A percentile compares a stretch with the other conserved stretches of the same genome.
phyloP scores from a whole-genome alignment of 2,888 invertebrate genomes.

The Eulithis prunata region DNA sequence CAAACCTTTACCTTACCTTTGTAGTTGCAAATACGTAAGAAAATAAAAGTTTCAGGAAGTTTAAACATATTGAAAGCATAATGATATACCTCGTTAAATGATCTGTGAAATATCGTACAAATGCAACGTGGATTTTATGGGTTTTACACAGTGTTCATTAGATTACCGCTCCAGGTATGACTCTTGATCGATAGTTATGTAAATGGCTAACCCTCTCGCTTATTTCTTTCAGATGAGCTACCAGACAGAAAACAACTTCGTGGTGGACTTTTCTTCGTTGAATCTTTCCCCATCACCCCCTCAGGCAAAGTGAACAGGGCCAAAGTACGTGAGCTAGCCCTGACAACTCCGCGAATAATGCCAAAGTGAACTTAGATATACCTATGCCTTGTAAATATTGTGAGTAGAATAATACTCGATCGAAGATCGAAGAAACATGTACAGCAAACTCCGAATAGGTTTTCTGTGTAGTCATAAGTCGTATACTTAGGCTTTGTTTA shows the following conservation, averaged over 20 bases:
- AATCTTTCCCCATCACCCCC: slow-evolving; percentile 52
- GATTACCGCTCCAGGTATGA: too few relatives aligned
- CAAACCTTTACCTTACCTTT: too few relatives aligned
- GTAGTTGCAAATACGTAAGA: too few relatives aligned
- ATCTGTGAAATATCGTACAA: too few relatives aligned
- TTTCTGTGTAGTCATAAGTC: not conserved
- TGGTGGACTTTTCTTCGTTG: slow-evolving; percentile 56
- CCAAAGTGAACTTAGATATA: slow-evolving; percentile 20
- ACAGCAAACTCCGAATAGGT: not conserved
- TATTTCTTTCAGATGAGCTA: slow-evolving; percentile 47
- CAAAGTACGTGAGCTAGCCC: slow-evolving; percentile 51
- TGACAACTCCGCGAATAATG: slow-evolving; percentile 44
- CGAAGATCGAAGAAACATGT: not conserved
- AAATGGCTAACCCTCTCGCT: not conserved
- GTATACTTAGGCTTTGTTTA: not conserved
- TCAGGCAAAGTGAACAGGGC: slow-evolving; percentile 58
- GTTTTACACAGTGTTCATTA: too few relatives aligned
- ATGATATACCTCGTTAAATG: too few relatives aligned
- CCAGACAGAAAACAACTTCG: slow-evolving; percentile 50
- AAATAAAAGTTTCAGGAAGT: too few relatives aligned
- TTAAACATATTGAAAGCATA: too few relatives aligned
- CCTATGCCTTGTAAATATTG: not conserved
- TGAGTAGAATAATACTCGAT: slow-evolving; percentile 2
- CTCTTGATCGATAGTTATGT: too few relatives aligned
- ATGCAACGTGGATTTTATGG: too few relatives aligned